Evolutionary conservation across 2,113 vertebrate species (phyloP), one percentile per base, ranked within the genome.

Genomic region (Grus americana): DNA sequence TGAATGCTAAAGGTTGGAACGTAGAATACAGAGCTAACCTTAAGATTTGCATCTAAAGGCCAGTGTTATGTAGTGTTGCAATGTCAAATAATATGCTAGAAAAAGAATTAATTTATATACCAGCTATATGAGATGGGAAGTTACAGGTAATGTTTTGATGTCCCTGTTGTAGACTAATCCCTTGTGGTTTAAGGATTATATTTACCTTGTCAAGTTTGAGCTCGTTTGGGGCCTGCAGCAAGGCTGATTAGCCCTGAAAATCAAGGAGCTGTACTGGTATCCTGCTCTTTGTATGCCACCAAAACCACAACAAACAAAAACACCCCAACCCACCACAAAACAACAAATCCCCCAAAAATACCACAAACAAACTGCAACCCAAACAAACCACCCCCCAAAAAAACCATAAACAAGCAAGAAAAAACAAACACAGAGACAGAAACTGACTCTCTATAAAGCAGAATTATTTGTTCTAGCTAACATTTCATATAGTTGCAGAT

Each of bases 1-100:
- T 3, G 1, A 42, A 13, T 47, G n/a, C 4, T 42, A 3, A 9
- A n/a, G 8, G 6, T 22, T 42, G 38, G 10, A 38, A 73, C n/a
- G 4, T 59, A 14, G 3, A 30, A 34, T 52, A 32, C 0, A 1
- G 21, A 24, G 44, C 1, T 54, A 1, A 15, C 34, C 36, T 47
- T 5, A 5, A 74, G 38, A 6, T 22, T 23, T 46, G 10, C 9
- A 1, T 49, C 8, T 58, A 16, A 67, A 75, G 52, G 12, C 23
- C 10, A 17, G 23, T 34, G 19, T 79, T 34, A 10, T 2, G 10
- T 29, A 58, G 14, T 34, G 9, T 38, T 47, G 19, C 10, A 22
- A 6, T 38, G 15, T 65, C 27, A 76, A 65, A 47, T 66, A 4
- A 26, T 12, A 9, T 63, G 24, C 57, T 61, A 67, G 44, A 76